Conservation (phyloP, 2,888 invertebrate species). For the Scrobipalpa atriplicella region DNA sequence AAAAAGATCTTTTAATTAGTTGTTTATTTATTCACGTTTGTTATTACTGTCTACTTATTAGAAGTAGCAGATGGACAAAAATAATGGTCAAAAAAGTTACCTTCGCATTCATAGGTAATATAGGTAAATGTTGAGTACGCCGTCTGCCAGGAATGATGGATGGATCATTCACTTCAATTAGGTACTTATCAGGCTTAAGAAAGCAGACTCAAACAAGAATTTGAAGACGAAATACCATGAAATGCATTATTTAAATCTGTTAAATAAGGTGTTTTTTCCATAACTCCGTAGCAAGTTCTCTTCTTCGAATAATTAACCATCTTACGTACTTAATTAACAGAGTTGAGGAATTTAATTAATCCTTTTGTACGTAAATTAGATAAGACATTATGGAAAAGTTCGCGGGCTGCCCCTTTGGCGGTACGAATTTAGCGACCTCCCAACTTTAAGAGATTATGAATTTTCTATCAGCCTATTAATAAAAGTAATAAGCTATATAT, state of each 20-base stretch:
- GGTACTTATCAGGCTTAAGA: no score
- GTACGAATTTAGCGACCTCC: conserved; percentile 42
- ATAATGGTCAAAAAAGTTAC: no score
- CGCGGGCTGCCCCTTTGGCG: conserved; percentile 55
- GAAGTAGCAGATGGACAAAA: no score
- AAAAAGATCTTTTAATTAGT: no score
- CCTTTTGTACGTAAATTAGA: conserved; percentile 62
- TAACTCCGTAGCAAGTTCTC: conserved; percentile 38
- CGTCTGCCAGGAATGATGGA: no score
- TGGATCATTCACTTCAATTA: no score
- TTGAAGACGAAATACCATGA: background rate
- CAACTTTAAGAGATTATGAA: conserved; percentile 49
- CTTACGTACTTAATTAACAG: conserved; percentile 58
- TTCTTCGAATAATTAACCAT: conserved; percentile 50
- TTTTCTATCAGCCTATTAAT: conserved; percentile 39
- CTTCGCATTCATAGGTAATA: no score
- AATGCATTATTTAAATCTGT: conserved; percentile 33
- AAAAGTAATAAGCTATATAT: background rate
- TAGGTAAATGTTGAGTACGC: no score
- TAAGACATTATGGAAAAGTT: conserved; percentile 61
- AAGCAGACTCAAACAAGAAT: no score
- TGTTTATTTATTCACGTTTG: no score
- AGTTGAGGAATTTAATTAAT: conserved; percentile 65
- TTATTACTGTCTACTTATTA: no score
- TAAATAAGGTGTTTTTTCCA: conserved; percentile 28